Evolutionary conservation across 2,113 vertebrate species (phyloP).

Genomic region (Gasterosteus nipponicus): DNA sequence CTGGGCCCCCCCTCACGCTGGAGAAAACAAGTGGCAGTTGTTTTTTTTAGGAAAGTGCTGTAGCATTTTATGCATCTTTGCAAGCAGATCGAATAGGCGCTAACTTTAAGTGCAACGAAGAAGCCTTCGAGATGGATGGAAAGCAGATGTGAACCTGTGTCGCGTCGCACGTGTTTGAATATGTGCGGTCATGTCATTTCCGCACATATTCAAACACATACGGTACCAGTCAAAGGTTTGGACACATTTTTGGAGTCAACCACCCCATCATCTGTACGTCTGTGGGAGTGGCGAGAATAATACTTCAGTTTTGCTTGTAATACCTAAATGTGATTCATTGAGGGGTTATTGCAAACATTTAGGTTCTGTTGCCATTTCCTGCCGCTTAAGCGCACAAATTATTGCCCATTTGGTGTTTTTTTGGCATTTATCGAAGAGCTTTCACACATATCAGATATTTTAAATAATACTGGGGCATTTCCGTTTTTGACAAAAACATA

Average conservation of each 20-base stretch:
- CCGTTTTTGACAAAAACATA: neutral
- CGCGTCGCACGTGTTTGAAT: too few species aligned
- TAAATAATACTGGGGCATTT: neutral
- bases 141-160: too few species aligned
- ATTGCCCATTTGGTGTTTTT: neutral
- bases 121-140: neutral
- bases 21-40: conserved; percentile 36
- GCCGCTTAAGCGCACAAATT: neutral
- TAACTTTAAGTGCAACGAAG: too few species aligned
- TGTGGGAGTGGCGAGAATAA: neutral
- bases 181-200: too few species aligned
- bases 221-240: too few species aligned
- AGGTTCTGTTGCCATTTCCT: neutral
- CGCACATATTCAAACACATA: too few species aligned
- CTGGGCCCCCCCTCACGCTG: conserved; percentile 39
- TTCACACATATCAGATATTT: neutral
- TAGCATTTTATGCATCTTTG: neutral
- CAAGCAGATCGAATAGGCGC: neutral
- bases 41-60: conserved; percentile 40
- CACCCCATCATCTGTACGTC: neutral
- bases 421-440: neutral
- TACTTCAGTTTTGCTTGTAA: neutral
- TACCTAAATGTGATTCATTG: neutral
- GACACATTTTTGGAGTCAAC: neutral
- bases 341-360: neutral